phyloP scores from a whole-genome alignment of 2,888 invertebrate genomes.

The Clitarchus hookeri region DNA sequence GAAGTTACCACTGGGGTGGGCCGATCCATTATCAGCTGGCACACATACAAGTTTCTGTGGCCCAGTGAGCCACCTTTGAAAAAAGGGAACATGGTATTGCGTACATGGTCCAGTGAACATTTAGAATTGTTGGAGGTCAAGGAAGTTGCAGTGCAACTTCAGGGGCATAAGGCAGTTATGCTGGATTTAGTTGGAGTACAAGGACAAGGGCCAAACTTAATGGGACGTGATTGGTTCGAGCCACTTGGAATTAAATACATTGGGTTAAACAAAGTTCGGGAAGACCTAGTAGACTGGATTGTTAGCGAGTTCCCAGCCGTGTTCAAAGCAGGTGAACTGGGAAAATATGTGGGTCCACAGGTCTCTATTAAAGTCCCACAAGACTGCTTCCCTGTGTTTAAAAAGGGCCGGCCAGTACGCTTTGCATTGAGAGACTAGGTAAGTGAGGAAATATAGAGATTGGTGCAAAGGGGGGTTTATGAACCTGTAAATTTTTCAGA shows the following conservation, averaged over 20 bases:
- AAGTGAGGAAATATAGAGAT: background rate
- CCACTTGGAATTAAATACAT: background rate
- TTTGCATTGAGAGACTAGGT: background rate
- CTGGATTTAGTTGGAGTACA: too few relatives aligned
- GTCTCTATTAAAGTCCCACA: background rate
- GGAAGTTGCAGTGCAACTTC: too few relatives aligned
- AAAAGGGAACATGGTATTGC: too few relatives aligned
- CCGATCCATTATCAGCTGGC: too few relatives aligned
- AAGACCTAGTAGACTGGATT: background rate
- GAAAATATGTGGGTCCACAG: background rate
- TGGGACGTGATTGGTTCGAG: background rate
- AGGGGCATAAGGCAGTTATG: too few relatives aligned
- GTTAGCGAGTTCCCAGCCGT: background rate
- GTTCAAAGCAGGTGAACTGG: background rate
- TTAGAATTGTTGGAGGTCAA: too few relatives aligned
- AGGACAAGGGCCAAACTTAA: too few relatives aligned
- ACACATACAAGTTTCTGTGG: too few relatives aligned
- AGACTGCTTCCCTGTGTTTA: background rate
- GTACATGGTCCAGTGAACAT: too few relatives aligned
- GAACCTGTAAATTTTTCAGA: background rate
- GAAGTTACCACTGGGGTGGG: too few relatives aligned
- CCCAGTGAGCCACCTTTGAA: too few relatives aligned
- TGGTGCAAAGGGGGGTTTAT: too few relatives aligned
- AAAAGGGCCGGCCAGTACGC: background rate
- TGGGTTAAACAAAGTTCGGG: background rate